These are phyloP conservation scores for Drosophila watanabei DNA, from an alignment of 1,140 invertebrate species.

Conservation along the genomic window DNA sequence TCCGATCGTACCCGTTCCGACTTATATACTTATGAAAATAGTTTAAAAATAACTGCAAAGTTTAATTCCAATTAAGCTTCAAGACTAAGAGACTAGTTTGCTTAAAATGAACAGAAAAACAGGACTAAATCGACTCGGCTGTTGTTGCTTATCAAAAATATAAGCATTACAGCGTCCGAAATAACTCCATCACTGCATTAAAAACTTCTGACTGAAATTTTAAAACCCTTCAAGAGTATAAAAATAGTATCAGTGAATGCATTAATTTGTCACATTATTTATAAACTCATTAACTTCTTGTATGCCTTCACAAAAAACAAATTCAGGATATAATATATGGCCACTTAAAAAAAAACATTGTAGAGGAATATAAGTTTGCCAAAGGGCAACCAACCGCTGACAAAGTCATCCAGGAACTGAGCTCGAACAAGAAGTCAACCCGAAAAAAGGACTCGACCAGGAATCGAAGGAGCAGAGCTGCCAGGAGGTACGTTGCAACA, in stretches of 20 bases:
- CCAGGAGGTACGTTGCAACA: conserved; percentile 13
- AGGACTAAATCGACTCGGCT: too few species aligned
- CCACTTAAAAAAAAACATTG: conserved; percentile 4
- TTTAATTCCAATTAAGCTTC: too few species aligned
- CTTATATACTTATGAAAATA: too few species aligned
- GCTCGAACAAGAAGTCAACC: conserved; percentile 1
- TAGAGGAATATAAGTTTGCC: not conserved
- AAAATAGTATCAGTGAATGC: not conserved
- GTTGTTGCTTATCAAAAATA: too few species aligned
- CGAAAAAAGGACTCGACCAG: conserved; percentile 1
- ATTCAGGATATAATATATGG: not conserved
- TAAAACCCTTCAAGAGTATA: not conserved
- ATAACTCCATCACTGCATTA: too few species aligned
- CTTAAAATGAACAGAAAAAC: too few species aligned
- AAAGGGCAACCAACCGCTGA: conserved; percentile 28
- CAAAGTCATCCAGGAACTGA: conserved; percentile 42
- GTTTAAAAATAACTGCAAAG: too few species aligned
- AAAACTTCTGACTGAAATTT: not conserved
- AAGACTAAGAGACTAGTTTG: too few species aligned
- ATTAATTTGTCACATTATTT: conserved; percentile 1
- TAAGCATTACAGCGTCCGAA: too few species aligned
- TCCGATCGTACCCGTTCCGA: too few species aligned
- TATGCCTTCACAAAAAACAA: too few species aligned
- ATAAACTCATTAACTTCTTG: not conserved
- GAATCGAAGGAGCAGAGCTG: not conserved